These are phyloP conservation scores for Hemicrepidius hirtus DNA, from an alignment of 2,888 invertebrate species.

Conservation along the genomic window DNA sequence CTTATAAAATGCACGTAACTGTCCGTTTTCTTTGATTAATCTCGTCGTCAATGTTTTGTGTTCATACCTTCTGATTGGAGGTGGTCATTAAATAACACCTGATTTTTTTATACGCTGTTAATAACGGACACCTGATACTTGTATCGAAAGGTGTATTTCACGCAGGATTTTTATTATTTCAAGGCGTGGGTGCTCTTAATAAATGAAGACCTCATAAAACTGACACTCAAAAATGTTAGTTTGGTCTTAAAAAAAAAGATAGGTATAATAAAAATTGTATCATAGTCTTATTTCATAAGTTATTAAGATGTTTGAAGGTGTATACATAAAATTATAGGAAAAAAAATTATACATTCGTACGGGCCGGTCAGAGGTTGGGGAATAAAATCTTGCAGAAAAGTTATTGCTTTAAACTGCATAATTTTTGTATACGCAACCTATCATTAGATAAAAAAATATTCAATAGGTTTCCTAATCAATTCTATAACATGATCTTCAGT, in stretches of 20 bases:
- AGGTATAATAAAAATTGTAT: not conserved
- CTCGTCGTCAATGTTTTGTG: constrained; percentile 5
- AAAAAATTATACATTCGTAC: too few relatives aligned
- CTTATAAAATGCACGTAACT: constrained; percentile 27
- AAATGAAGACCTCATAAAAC: not conserved
- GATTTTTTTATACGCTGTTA: not conserved
- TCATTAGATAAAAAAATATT: too few relatives aligned
- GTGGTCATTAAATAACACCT: constrained; percentile 4
- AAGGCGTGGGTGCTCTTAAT: not conserved
- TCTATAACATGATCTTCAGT: too few relatives aligned
- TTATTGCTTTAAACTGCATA: too few relatives aligned
- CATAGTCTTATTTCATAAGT: not conserved
- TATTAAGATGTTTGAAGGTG: not conserved
- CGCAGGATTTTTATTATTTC: not conserved
- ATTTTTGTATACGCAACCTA: too few relatives aligned
- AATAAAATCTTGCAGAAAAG: too few relatives aligned
- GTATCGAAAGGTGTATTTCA: not conserved
- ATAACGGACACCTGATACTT: not conserved
- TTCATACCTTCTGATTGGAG: constrained; percentile 1
- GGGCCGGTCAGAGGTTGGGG: not conserved
- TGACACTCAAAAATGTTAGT: not conserved
- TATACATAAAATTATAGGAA: not conserved
- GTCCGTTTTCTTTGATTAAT: constrained; percentile 27
- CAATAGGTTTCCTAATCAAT: too few relatives aligned
- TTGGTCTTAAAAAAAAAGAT: not conserved